Base-by-base conservation (phyloP, 2,888 invertebrate species). In the Molanna angustata region DNA sequence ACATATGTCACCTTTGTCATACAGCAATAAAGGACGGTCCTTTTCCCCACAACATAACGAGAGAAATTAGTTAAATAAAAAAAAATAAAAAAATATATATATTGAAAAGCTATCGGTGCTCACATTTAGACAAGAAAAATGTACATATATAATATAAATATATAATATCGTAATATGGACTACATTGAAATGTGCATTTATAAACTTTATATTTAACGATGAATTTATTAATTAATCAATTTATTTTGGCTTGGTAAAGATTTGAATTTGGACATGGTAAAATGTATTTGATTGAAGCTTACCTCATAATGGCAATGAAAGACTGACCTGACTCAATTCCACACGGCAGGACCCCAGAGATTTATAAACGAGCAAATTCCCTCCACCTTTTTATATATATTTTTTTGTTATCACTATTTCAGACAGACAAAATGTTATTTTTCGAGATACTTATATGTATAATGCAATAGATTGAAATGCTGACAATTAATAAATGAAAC, bases 331-430 rank as follows among this genome's bases (percentile, higher is more conserved):
- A 52, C 49, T 13, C 19, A 47, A 39, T 52, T 54, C 58, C 58
- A 56, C 40, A 32, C 46, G 21, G 35, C 16, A 31, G 46, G 48
- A 50, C 50, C 53, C 35, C 22, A 46, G 35, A 37, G 31, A 54
- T 47, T 51, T 51, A 55, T 31, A 19, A 43, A 37, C 33, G 19
- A 49, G 44, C 45, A 45, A 53, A 45, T 41, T 59, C 56, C 58
- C 58, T 56, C 58, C 58, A 59, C 58, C 58, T 44, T 56, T 56
- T n/a, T n/a, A n/a, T n/a, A n/a, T n/a, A n/a, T n/a, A n/a, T n/a
- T n/a, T 56, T 54, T 41, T 54, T 56, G 52, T 50, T 17, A 45
- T 44, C 49, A 47, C 46, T 46, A 27, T 46, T 32, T n/a, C 22
- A 50, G 44, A 49, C 41, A 46, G 43, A 42, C 39, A 40, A 49